Base-by-base conservation (phyloP, 2,113 vertebrate species). In the Pterophyllum scalare region DNA sequence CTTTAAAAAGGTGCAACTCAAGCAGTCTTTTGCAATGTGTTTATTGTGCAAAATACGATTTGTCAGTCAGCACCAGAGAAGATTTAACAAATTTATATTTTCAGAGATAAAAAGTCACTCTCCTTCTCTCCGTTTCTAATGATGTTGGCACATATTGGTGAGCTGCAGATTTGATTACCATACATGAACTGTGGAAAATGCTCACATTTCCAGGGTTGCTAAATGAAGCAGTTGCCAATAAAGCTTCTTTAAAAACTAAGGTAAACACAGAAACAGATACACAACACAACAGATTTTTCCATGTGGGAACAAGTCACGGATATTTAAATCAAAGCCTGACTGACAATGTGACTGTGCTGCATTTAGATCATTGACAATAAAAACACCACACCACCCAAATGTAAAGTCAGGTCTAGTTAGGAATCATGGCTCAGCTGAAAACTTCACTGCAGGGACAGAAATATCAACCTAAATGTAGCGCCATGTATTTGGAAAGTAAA, bases 401-500 rank as follows among this genome's bases (percentile, higher is more conserved):
- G 0, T 54, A 13, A 70, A 26, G n/a, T n/a, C 5, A 6, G 58
- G 22, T 84, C 70, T 80, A 15, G 72, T 87, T 75, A 43, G 49
- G 35, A 84, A 80, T 43, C 31, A 60, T 7, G 33, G 40, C 82
- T 61, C 31, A 15, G 75, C 80, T 83, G 38, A 86, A 88, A 88
- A 83, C 77, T n/a, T 59, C 76, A 67, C 61, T 75, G 59, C 62
- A 74, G 79, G 59, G 87, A 93, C 84, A 77, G 54, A 93, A 87
- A 91, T 89, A 91, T 84, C 59, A 88, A 43, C 78, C 76, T 80
- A 89, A 91, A 93, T 56, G 77, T 91, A 60, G 75, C 33, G 15
- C 80, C 75, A 92, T 92, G 79, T 82, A 89, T 92, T 93, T 87
- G 86, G 88, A 92, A 93, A 78, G 85, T 80, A 90, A 89, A 94